Evolutionary conservation across 64 coral and sea anemone species (phyloP), one percentile per base, ranked within the genome.

Genomic region (Trachythela sp.): DNA sequence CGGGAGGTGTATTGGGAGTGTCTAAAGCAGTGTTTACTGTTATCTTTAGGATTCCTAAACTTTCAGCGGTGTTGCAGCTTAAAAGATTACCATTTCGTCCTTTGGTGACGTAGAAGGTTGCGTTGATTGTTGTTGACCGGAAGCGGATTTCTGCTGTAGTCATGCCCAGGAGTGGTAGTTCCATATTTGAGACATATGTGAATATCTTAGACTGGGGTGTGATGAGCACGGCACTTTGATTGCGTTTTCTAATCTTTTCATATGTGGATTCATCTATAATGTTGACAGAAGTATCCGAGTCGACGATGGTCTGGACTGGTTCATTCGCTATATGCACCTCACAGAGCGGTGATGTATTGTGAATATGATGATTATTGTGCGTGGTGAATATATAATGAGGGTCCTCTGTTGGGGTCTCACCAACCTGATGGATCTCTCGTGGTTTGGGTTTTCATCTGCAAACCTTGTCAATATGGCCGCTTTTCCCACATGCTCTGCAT

Each of bases 271-370:
- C 85, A 38, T 94, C 72, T 20, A 90, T 64, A 11, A 89, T 83
- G 52, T 94, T 60, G n/a, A 94, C 89, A n/a, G 86, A 86, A 49
- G 89, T 86, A 39, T 86, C 93, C 14, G 93, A 91, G 59, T 94
- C 89, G 42, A 94, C 83, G 85, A 94, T 94, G 51, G 88, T 88
- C 71, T 90, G 33, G 9, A 88, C 77, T 54, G 51, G 37, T 87
- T 77, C 56, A 17, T 84, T 68, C 13, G 91, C 90, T 26, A 91
- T 88, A 2, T 89, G 18, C 27, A 94, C 48, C 9, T 80, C 38
- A 84, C 90, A 87, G 22, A 89, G 86, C 7, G 90, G 90, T 50
- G 88, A 77, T 58, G 86, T 18, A 89, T 48, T 15, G 91, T 38
- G n/a, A 90, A 95, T n/a, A 68, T 27, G n/a, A n/a, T n/a, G n/a